Base-by-base conservation (phyloP, 30 jellyfish, hydroid and myxozoan genomes). In the Nemopilema nomurai region DNA sequence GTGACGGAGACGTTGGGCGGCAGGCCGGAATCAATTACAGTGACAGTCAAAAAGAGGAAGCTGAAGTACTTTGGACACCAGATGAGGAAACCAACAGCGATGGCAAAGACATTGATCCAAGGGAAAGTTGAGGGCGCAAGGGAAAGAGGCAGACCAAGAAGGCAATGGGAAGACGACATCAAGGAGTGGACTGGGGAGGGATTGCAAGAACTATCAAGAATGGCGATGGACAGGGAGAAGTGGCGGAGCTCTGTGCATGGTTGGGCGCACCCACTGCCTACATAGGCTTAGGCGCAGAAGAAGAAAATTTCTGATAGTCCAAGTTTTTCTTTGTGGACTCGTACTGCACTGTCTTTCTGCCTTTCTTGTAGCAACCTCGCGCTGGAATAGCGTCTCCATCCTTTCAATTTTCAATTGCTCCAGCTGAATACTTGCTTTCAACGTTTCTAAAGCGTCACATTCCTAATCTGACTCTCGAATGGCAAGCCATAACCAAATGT, bases 141-240 rank as follows among this genome's bases (percentile, higher is more conserved):
- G 83, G 67, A 49, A 29, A 72, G 83, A 72, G 83, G 83, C 30
- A 72, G 68, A 72, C 83, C 83, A 32, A 22, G 83, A 33, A 72
- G 67, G 49, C 83, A 72, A 33, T 72, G 83, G 68, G 52, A 28
- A n/a, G 83, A 72, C 49, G 83, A 72, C 83, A 19, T 72, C 31
- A 72, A 72, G 68, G 67, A 72, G 52, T 72, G 83, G 83, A 72
- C 83, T 72, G 83, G 83, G 23, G 67, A 49, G 49, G 79, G 83
- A 23, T 72, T 28, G 83, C 67, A 70, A 72, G 68, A 32, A 72
- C 83, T 28, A 30, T 16, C 22, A 72, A 30, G 52, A 62, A 22
- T 28, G 68, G 83, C 83, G 68, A 49, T 22, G 68, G 67, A 41
- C n/a, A 28, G 79, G 49, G 67, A 28, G 67, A 62, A 72, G 27